phyloP scores from a whole-genome alignment of 2,113 vertebrate genomes.

The Oreocharis arfaki region DNA sequence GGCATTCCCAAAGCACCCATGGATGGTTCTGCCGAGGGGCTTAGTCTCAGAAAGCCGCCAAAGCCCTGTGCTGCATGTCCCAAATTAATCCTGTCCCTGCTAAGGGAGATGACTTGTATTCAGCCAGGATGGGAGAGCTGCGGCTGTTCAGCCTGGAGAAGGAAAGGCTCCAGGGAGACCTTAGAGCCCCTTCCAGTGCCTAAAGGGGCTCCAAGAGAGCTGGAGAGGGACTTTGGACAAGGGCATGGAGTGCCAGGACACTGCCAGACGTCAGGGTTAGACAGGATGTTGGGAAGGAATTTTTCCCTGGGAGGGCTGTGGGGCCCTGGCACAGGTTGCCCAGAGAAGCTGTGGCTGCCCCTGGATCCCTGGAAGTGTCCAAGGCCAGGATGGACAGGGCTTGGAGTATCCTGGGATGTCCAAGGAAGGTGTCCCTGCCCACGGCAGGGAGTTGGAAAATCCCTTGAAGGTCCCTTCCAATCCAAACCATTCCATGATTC shows the following conservation, averaged over 20 bases:
- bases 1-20: not conserved
- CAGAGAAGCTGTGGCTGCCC: not conserved
- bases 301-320: fast-evolving
- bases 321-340: not conserved
- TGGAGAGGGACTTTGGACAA: not conserved
- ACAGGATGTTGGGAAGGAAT: not conserved
- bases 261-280: not conserved
- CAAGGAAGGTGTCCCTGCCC: not conserved
- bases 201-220: not conserved
- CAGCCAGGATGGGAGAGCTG: not conserved
- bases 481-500: not conserved
- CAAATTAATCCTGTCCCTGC: not conserved
- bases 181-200: not conserved
- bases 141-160: not conserved
- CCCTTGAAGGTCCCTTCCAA: not conserved
- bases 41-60: not conserved
- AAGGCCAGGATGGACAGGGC: fast-evolving
- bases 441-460: not conserved
- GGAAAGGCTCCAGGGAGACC: not conserved
- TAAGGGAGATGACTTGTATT: fast-evolving
- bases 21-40: not conserved
- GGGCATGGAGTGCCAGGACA: not conserved
- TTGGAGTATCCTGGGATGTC: not conserved
- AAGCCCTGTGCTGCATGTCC: not conserved
- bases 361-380: not conserved